Conservation (phyloP, 2,113 vertebrate genomes). For the Leptocoma aspasia region DNA sequence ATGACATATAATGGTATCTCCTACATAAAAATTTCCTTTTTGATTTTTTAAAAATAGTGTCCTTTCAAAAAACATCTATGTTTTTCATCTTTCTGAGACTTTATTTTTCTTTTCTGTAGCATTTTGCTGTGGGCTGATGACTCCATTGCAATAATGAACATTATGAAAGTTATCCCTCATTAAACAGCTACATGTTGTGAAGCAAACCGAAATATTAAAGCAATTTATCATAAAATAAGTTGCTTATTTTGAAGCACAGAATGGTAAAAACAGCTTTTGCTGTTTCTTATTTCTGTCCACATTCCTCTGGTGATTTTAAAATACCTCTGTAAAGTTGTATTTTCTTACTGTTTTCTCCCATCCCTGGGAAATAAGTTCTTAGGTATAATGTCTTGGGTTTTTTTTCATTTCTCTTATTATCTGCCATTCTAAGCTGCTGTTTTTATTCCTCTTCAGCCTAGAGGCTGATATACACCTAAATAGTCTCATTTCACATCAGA, state of each 20-base stretch:
- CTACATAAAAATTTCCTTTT: background rate
- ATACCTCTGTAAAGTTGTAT: background rate
- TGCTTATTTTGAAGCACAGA: slow-evolving; percentile 12
- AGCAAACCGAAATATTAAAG: slow-evolving; percentile 60
- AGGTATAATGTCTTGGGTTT: background rate
- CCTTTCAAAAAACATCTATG: background rate
- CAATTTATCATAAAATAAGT: slow-evolving; percentile 36
- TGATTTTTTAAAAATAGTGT: background rate
- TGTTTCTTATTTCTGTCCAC: background rate
- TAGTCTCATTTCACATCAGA: background rate
- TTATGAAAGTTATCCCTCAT: slow-evolving; percentile 40
- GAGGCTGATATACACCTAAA: background rate
- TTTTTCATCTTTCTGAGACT: background rate
- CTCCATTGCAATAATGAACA: background rate
- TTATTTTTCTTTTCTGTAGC: background rate
- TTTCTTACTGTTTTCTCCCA: background rate
- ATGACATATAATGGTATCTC: background rate
- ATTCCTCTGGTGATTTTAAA: background rate
- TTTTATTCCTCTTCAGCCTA: background rate
- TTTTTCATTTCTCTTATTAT: background rate
- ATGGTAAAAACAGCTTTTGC: background rate
- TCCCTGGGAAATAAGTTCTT: background rate
- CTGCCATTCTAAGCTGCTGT: background rate
- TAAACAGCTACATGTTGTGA: slow-evolving; percentile 44
- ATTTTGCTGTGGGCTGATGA: slow-evolving; percentile 24